Evolutionary conservation across 2,113 vertebrate genomes (phyloP).

Genomic region (Marcusenius ussheri): DNA sequence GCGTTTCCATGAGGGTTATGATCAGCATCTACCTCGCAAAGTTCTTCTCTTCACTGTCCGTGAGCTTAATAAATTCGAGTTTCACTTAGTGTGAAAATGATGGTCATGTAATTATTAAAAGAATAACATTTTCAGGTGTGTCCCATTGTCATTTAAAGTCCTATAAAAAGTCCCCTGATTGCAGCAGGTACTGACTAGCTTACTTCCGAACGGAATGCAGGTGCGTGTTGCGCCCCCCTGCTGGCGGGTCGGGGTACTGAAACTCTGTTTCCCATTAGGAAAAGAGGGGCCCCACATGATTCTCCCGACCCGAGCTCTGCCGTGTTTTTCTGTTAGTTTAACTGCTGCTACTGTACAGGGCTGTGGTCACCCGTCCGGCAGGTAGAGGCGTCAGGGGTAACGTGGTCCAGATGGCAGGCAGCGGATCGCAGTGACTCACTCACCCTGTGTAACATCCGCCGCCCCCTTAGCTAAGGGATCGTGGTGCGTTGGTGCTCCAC

Average conservation of each 20-base stretch:
- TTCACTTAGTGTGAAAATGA: neutral
- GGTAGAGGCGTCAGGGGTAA: slow-evolving; percentile 58
- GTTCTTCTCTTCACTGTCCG: neutral
- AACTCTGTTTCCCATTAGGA: neutral
- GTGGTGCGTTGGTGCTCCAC: too few relatives aligned
- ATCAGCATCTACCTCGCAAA: neutral
- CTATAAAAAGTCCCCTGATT: neutral
- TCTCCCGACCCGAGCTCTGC: slow-evolving; percentile 46
- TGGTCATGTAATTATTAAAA: neutral
- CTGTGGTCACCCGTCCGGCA: slow-evolving; percentile 58
- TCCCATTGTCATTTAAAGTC: neutral
- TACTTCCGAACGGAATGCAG: neutral
- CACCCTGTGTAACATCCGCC: slow-evolving; percentile 27
- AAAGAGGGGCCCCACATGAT: slow-evolving; percentile 36
- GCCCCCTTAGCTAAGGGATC: neutral
- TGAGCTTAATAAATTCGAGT: neutral
- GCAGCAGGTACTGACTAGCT: neutral
- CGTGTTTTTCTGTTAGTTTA: slow-evolving; percentile 62
- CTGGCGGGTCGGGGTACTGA: neutral
- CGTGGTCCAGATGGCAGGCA: slow-evolving; percentile 62
- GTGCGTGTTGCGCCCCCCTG: neutral
- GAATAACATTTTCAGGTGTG: neutral
- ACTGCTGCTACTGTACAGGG: slow-evolving; percentile 64
- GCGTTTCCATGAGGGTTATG: neutral
- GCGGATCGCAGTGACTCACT: slow-evolving; percentile 51